phyloP scores from a whole-genome alignment of 2,113 vertebrate genomes.

The Neopipo cinnamomea region DNA sequence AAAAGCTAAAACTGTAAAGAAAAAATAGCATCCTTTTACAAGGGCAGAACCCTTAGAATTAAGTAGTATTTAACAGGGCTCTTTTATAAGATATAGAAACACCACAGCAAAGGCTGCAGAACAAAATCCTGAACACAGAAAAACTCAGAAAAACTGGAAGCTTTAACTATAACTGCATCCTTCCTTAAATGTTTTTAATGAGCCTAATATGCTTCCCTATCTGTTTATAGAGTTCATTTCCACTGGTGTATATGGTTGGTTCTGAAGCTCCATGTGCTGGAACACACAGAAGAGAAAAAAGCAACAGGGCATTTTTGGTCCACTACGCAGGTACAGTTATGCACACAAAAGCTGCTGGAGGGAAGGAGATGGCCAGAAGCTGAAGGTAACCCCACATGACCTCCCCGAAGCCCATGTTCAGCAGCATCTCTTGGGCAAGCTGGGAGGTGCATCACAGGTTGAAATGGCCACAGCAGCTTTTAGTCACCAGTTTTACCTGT shows the following conservation, averaged over 20 bases:
- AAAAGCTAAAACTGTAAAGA: not conserved
- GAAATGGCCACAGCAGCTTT: not conserved
- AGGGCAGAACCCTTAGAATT: not conserved
- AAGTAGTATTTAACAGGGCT: not conserved
- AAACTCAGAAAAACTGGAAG: not conserved
- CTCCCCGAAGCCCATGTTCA: not conserved
- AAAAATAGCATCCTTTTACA: not conserved
- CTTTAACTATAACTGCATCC: not conserved
- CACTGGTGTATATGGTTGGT: not conserved
- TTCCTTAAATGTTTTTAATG: not conserved
- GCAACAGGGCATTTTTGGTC: fast-evolving
- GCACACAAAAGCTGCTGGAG: not conserved
- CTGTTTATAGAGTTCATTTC: not conserved
- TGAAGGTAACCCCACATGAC: fast-evolving
- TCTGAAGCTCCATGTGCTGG: not conserved
- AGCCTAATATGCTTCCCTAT: not conserved
- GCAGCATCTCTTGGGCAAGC: not conserved
- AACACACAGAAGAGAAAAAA: not conserved
- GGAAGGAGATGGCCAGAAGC: not conserved
- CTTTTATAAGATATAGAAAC: not conserved
- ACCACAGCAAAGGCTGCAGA: not conserved
- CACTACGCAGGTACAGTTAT: fast-evolving
- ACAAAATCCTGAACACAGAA: not conserved
- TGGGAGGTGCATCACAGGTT: not conserved
- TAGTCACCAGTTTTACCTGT: not conserved